These are phyloP conservation scores for Cottoperca gobio DNA, from an alignment of 2,797 vertebrate genomes.

Conservation along the genomic window DNA sequence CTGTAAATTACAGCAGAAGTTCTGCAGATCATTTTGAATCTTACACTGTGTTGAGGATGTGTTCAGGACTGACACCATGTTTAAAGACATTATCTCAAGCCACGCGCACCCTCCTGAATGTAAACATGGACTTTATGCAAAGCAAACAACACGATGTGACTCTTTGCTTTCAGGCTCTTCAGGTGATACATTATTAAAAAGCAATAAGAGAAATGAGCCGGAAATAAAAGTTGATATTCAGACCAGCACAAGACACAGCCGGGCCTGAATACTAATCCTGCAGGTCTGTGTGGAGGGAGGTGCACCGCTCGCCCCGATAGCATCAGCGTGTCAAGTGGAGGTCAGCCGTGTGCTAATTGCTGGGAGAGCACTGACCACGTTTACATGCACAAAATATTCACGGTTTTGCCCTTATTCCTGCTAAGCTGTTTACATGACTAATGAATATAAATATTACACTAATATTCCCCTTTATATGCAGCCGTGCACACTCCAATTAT, in stretches of 20 bases:
- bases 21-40: neutral
- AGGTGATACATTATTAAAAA: slow-evolving; percentile 18
- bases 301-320: slow-evolving; percentile 32
- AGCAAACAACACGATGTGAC: neutral
- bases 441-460: neutral
- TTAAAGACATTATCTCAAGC: slow-evolving; percentile 12
- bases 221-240: slow-evolving; percentile 17
- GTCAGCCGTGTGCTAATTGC: slow-evolving; percentile 42
- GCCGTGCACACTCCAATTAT: neutral
- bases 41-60: neutral
- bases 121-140: neutral
- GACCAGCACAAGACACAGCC: neutral
- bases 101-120: neutral
- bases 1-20: neutral
- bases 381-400: neutral
- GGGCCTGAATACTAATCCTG: slow-evolving; percentile 43
- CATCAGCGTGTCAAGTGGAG: slow-evolving; percentile 31
- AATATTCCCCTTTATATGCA: neutral
- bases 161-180: slow-evolving; percentile 10
- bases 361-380: neutral
- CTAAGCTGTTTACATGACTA: too few relatives aligned
- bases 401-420: too few relatives aligned
- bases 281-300: slow-evolving; percentile 18
- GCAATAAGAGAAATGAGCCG: slow-evolving; percentile 19
- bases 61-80: slow-evolving; percentile 8